phyloP scores from a whole-genome alignment of 1,140 invertebrate species.

The Papilio xuthus region DNA sequence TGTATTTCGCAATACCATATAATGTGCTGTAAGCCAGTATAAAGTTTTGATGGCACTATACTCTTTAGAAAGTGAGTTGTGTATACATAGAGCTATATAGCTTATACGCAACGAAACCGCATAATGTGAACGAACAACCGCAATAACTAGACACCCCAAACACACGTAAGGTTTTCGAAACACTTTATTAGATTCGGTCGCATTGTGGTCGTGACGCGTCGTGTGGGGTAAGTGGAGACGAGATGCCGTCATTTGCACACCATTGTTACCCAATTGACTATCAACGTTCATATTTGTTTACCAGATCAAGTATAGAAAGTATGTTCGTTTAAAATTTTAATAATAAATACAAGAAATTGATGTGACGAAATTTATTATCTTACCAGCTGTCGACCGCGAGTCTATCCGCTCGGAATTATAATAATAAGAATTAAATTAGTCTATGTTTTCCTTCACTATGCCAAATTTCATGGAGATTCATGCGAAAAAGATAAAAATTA shows the following conservation, averaged over 20 bases:
- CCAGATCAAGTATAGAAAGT: too few relatives aligned
- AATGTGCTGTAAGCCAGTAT: neutral
- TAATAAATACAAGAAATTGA: too few relatives aligned
- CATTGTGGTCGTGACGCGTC: neutral
- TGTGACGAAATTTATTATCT: too few relatives aligned
- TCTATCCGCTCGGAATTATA: too few relatives aligned
- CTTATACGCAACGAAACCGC: constrained; percentile 3
- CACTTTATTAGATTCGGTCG: constrained; percentile 32
- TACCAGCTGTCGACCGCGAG: too few relatives aligned
- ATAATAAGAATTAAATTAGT: too few relatives aligned
- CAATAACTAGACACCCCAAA: constrained; percentile 28
- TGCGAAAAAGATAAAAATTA: too few relatives aligned
- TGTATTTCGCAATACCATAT: too few relatives aligned
- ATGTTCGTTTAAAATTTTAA: neutral
- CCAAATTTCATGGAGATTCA: too few relatives aligned
- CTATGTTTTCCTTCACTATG: too few relatives aligned
- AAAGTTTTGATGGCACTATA: neutral
- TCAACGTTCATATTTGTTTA: constrained; percentile 17
- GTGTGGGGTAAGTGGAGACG: constrained; percentile 25
- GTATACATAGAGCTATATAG: neutral
- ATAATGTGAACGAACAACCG: constrained; percentile 15
- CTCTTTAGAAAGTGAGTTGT: neutral
- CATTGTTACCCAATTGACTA: constrained; percentile 37
- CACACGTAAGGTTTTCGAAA: constrained; percentile 18
- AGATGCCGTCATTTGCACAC: constrained; percentile 32